Evolutionary conservation across 2,888 invertebrate genomes (phyloP), one percentile per base, ranked within the genome.

Genomic region (Heliconius charithonia): DNA sequence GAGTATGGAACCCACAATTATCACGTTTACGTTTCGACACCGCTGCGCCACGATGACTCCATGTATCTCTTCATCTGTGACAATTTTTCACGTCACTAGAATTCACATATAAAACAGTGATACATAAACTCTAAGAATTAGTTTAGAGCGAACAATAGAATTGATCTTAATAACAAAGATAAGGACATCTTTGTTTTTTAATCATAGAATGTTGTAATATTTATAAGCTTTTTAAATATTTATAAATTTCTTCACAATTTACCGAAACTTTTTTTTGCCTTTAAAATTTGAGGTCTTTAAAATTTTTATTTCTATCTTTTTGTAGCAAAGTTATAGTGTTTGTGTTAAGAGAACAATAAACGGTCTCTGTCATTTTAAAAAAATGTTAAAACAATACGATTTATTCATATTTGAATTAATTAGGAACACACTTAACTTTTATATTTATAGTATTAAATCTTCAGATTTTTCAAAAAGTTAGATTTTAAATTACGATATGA

Each of bases 401-500:
- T 37, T 37, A 37, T 37, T 37, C 37, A 9, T n/a, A n/a, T n/a
- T 37, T 1, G 37, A 37, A 10, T 37, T 37, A 37, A 37, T 37
- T 1, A 37, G 2, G 37, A 37, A 37, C 2, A 37, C 37, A 51
- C 22, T 22, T 51, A 7, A 51, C 51, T 9, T 3, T 51, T 45
- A 16, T 37, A 37, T 37, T 10, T 10, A 10, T 67, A 9, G 4
- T 37, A 27, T 19, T 41, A 71, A 51, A 29, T 32, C 13, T 22
- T 37, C 22, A 45, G n/a, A 70, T 13, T 27, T 76, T 45, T 63
- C 45, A 29, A 77, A 71, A 22, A 63, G 45, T 45, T 62, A 41
- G 22, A 51, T 65, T 27, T 25, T 32, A 69, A 76, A 67, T 56
- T 6, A 75, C 27, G 77, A 67, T 59, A 65, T 66, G 66, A 73